phyloP scores from a whole-genome alignment of 2,888 invertebrate genomes.

The Nemurella pictetii region DNA sequence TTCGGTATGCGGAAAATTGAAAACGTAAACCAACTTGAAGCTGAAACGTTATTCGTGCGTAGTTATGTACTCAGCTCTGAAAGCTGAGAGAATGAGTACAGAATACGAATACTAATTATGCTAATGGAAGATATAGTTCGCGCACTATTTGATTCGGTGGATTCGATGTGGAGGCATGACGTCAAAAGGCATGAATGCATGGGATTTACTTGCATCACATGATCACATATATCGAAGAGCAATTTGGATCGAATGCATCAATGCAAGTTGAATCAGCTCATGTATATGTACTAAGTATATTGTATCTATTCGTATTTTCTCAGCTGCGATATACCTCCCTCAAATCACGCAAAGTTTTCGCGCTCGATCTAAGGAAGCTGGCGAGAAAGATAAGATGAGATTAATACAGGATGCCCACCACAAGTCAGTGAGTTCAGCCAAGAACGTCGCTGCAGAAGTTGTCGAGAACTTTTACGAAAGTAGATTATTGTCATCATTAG shows the following conservation, averaged over 20 bases:
- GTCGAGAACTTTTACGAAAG: not conserved
- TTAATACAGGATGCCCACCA: not conserved
- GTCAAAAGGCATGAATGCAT: no score
- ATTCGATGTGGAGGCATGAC: no score
- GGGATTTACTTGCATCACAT: no score
- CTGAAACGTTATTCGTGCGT: not conserved
- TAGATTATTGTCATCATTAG: conserved; percentile 13
- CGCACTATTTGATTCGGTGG: no score
- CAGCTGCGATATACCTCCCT: no score
- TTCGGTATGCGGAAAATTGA: not conserved
- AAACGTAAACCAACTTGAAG: not conserved
- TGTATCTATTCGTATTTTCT: no score
- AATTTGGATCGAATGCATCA: no score
- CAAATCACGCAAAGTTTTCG: not conserved
- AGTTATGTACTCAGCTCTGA: not conserved
- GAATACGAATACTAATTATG: not conserved
- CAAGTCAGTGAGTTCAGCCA: not conserved
- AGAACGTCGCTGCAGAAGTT: not conserved
- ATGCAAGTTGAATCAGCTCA: no score
- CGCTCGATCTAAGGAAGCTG: not conserved
- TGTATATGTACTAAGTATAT: no score
- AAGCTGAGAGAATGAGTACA: not conserved
- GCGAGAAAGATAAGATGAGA: not conserved
- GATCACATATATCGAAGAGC: no score
- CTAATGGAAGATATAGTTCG: not conserved